These are phyloP conservation scores for Muscicapa striata DNA, from an alignment of 2,797 vertebrate species.

Conservation along the genomic window DNA sequence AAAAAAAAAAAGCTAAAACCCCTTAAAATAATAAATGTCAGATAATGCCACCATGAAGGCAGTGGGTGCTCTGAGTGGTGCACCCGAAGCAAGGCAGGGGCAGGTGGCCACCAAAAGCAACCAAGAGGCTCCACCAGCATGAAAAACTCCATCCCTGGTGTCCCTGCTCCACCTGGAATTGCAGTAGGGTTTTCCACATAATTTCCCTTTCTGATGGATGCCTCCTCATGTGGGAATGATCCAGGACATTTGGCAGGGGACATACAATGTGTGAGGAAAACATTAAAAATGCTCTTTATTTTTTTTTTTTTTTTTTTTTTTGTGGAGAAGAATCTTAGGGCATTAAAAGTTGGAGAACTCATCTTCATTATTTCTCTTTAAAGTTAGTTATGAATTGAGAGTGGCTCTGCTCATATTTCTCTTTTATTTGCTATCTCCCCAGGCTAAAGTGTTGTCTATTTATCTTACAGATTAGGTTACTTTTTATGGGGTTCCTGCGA, in stretches of 20 bases:
- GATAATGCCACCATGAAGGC: background rate
- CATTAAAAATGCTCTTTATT: background rate
- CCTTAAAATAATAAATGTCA: background rate
- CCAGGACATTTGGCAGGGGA: background rate
- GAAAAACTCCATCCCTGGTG: background rate
- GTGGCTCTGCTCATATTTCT: constrained; percentile 68
- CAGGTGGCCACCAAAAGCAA: background rate
- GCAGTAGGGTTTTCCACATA: background rate
- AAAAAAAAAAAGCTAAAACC: background rate
- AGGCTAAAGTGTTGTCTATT: constrained; percentile 71
- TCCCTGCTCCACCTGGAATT: background rate
- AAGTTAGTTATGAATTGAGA: constrained; percentile 73
- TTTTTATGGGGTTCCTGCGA: constrained; percentile 66
- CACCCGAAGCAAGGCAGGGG: rapidly evolving
- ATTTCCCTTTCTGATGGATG: background rate
- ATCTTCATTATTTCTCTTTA: constrained; percentile 76
- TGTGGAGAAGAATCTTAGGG: constrained; percentile 27
- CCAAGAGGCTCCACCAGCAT: background rate
- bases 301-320: background rate
- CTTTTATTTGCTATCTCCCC: constrained; percentile 70
- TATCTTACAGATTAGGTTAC: constrained; percentile 70
- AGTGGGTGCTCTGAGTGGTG: background rate
- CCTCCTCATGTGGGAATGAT: background rate
- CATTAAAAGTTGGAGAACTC: constrained; percentile 64
- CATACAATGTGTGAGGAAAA: background rate